These are phyloP conservation scores for Drepana falcataria DNA, from an alignment of 2,888 invertebrate species.

Conservation along the genomic window DNA sequence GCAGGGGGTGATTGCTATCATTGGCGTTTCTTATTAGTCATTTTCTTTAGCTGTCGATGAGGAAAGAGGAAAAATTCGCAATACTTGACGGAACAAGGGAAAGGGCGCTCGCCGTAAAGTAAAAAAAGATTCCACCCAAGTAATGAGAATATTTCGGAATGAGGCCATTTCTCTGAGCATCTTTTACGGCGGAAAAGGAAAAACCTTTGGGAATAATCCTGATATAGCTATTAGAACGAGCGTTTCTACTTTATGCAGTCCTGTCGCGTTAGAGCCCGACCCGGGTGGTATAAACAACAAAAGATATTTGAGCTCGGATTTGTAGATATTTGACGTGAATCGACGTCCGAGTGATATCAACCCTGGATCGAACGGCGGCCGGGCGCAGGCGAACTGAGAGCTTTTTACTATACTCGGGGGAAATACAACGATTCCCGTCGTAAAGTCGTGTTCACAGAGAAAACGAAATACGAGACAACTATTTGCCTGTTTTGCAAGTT, in stretches of 20 bases:
- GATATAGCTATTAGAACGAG: conserved; percentile 41
- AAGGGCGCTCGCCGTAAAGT: conserved; percentile 54
- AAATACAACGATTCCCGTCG: conserved; percentile 64
- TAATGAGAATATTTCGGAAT: conserved; percentile 66
- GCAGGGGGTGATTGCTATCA: conserved; percentile 54
- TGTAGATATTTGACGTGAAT: conserved; percentile 42
- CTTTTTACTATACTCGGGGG: conserved; percentile 68
- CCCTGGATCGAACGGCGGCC: conserved; percentile 50
- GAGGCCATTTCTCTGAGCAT: conserved; percentile 43
- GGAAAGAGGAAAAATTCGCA: conserved; percentile 50
- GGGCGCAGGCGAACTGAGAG: conserved; percentile 51
- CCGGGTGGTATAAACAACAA: conserved; percentile 38
- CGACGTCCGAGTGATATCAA: conserved; percentile 44
- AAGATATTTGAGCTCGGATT: conserved; percentile 49
- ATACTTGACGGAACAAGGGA: conserved; percentile 55
- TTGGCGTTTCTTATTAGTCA: conserved; percentile 65
- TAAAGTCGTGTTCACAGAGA: conserved; percentile 46
- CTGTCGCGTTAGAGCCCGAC: conserved; percentile 12
- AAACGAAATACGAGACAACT: conserved; percentile 43
- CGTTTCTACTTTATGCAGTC: conserved; percentile 28
- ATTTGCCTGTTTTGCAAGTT: conserved; percentile 43
- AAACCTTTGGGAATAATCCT: conserved; percentile 39
- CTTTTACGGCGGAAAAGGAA: conserved; percentile 34
- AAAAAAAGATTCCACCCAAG: conserved; percentile 59
- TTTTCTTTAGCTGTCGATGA: conserved; percentile 51